Conservation (phyloP, 1,140 invertebrate genomes). For the Chlorops oryzae region DNA sequence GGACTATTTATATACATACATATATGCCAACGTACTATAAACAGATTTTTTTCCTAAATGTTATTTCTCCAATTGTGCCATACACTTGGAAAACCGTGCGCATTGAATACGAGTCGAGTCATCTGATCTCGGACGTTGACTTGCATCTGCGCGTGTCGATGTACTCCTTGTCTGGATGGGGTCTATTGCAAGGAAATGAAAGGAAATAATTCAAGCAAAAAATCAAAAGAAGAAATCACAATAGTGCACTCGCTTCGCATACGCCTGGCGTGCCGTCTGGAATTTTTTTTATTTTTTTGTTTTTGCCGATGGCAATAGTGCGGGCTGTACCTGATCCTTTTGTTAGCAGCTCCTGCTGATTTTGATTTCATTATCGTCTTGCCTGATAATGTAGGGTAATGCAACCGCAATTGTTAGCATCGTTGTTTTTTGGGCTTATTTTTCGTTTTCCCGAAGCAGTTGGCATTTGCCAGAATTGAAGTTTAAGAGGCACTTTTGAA, state of each 20-base stretch:
- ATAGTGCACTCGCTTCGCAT: too few relatives aligned
- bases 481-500: too few relatives aligned
- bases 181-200: constrained; percentile 26
- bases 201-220: constrained; percentile 18
- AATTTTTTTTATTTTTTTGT: constrained; percentile 22
- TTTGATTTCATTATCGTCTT: constrained; percentile 2
- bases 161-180: neutral
- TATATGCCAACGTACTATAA: too few relatives aligned
- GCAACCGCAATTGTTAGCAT: constrained; percentile 38
- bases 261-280: too few relatives aligned
- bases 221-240: constrained; percentile 12
- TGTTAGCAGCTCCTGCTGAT: too few relatives aligned
- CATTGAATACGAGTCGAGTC: too few relatives aligned
- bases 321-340: too few relatives aligned
- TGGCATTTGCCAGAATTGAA: constrained; percentile 44
- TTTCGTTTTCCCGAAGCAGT: constrained; percentile 18
- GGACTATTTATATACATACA: too few relatives aligned
- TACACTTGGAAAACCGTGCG: too few relatives aligned
- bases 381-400: constrained; percentile 20
- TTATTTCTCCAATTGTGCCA: too few relatives aligned
- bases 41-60: too few relatives aligned
- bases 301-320: constrained; percentile 6
- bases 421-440: constrained; percentile 17
- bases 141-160: constrained; percentile 33
- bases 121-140: constrained; percentile 34